phyloP scores from a whole-genome alignment of 2,888 invertebrate species.

The Melanostoma scalare region DNA sequence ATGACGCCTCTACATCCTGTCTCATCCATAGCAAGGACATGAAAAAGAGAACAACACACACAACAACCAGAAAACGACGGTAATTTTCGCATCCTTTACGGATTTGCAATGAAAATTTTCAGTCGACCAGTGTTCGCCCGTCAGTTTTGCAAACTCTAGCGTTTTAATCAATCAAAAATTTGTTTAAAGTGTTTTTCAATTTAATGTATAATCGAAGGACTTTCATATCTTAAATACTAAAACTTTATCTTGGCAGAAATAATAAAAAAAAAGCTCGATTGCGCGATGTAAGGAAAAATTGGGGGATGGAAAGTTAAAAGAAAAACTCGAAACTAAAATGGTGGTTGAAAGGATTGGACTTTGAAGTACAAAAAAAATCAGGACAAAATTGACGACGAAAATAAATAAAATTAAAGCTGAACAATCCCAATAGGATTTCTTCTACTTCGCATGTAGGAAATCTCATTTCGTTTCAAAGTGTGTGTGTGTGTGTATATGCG shows the following conservation, averaged over 20 bases:
- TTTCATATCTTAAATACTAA: conserved; percentile 34
- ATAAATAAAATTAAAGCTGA: conserved; percentile 72
- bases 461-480: conserved; percentile 46
- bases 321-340: conserved; percentile 42
- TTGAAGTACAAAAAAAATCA: conserved; percentile 48
- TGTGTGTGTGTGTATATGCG: conserved; percentile 29
- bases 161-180: conserved; percentile 46
- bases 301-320: conserved; percentile 1
- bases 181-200: conserved; percentile 25
- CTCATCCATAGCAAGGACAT: conserved; percentile 50
- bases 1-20: conserved; percentile 62
- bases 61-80: conserved; percentile 57
- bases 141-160: conserved; percentile 74
- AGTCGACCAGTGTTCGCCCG: conserved; percentile 80
- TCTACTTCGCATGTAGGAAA: conserved; percentile 50
- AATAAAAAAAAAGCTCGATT: background rate
- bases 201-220: conserved; percentile 12
- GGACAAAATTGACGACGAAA: conserved; percentile 47
- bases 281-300: conserved; percentile 20
- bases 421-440: conserved; percentile 58
- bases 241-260: conserved; percentile 22
- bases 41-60: conserved; percentile 47
- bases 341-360: conserved; percentile 43
- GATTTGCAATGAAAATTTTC: conserved; percentile 78
- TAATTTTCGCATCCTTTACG: conserved; percentile 76